Percentiles rank a stretch among this genome's conserved stretches.
phyloP scores from a whole-genome alignment of 1,140 invertebrate genomes.

The Ectropis grisescens region DNA sequence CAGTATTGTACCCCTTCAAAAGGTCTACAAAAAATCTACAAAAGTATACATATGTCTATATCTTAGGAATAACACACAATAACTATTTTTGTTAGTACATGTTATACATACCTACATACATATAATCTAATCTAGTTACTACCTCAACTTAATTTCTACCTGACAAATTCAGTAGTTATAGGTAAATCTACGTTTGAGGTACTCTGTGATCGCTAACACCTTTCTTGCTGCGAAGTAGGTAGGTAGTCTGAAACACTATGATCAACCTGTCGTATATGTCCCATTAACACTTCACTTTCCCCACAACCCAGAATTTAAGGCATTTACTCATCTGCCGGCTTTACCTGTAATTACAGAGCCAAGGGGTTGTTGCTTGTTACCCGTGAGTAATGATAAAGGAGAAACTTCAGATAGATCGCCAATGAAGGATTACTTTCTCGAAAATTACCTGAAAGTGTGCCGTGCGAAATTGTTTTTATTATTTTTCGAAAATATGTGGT shows the following conservation, averaged over 20 bases:
- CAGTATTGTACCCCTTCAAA: too few relatives aligned
- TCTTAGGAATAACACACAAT: too few relatives aligned
- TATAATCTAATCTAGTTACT: too few relatives aligned
- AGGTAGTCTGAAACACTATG: constrained; percentile 42
- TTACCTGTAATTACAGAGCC: constrained; percentile 50
- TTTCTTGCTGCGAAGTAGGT: constrained; percentile 35
- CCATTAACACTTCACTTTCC: constrained; percentile 60
- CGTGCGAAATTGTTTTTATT: constrained; percentile 48
- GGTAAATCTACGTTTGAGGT: too few relatives aligned
- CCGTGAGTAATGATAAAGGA: constrained; percentile 33
- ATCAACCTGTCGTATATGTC: constrained; percentile 62
- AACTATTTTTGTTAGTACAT: too few relatives aligned
- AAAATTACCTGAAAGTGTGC: constrained; percentile 58
- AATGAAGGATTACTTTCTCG: constrained; percentile 62
- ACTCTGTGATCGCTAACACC: too few relatives aligned
- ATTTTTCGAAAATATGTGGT: constrained; percentile 31
- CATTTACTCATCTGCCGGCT: constrained; percentile 62
- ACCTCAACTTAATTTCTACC: too few relatives aligned
- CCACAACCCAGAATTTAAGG: constrained; percentile 53
- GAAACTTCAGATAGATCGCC: constrained; percentile 44
- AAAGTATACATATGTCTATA: too few relatives aligned
- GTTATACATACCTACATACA: too few relatives aligned
- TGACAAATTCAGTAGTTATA: too few relatives aligned
- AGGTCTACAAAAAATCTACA: too few relatives aligned
- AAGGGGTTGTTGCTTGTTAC: constrained; percentile 27